These are phyloP conservation scores for Parasteatoda tepidariorum DNA, from an alignment of 1,140 invertebrate species.

Conservation along the genomic window DNA sequence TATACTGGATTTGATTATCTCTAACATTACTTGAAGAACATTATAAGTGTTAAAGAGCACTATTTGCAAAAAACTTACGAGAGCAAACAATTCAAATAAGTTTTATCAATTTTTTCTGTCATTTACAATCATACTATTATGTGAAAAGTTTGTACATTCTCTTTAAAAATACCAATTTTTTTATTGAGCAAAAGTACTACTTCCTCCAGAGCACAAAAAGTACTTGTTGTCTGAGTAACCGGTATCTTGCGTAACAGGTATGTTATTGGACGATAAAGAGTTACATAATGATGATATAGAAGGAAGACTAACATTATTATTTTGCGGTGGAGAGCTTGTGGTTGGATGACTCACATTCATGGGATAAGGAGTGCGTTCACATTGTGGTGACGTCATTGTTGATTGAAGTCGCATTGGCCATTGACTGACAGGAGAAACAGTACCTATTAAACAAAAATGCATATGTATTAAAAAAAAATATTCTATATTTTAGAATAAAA, in stretches of 20 bases:
- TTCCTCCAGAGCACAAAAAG: constrained; percentile 20
- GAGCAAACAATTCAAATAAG: no score
- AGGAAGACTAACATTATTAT: constrained; percentile 16
- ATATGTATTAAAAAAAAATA: no score
- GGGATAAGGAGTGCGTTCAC: constrained; percentile 5
- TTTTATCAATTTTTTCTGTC: neutral
- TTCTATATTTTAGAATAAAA: no score
- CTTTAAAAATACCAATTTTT: neutral
- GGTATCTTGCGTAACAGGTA: neutral
- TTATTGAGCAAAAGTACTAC: constrained; percentile 27
- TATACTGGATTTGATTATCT: no score
- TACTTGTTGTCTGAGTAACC: constrained; percentile 33
- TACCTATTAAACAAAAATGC: no score
- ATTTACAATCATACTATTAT: neutral
- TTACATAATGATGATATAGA: constrained; percentile 36
- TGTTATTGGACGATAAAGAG: constrained; percentile 13
- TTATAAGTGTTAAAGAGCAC: no score
- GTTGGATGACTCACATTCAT: neutral
- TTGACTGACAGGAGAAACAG: neutral
- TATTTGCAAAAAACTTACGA: no score
- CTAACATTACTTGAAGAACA: no score
- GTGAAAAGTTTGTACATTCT: neutral
- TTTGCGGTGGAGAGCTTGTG: neutral
- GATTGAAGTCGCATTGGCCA: constrained; percentile 20
- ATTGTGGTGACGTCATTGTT: constrained; percentile 3